Conservation (phyloP, 2,797 vertebrate genomes). For the Aeoliscus strigatus region DNA sequence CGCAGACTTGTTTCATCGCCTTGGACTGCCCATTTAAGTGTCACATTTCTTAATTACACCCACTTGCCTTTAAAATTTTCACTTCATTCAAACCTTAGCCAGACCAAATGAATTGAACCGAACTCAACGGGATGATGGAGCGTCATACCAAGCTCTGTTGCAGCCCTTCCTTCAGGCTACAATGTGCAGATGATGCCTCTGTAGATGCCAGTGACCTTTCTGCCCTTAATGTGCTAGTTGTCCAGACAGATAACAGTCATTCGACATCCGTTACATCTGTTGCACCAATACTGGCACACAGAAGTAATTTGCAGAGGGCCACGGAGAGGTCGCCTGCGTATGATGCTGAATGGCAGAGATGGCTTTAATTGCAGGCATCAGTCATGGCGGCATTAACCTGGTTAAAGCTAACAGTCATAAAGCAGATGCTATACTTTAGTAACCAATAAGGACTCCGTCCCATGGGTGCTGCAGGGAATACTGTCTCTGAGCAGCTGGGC, state of each 20-base stretch:
- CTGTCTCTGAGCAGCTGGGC: slow-evolving; percentile 30
- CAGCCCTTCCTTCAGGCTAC: slow-evolving; percentile 28
- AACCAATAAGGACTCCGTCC: slow-evolving; percentile 44
- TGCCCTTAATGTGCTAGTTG: slow-evolving; percentile 50
- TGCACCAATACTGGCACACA: slow-evolving; percentile 16
- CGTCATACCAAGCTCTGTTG: slow-evolving; percentile 18
- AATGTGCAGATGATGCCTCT: slow-evolving; percentile 35
- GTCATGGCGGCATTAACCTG: slow-evolving; percentile 45
- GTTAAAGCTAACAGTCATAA: slow-evolving; percentile 34
- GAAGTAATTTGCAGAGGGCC: slow-evolving; percentile 6
- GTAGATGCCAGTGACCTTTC: slow-evolving; percentile 39
- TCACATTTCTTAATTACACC: too few relatives aligned
- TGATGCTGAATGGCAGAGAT: slow-evolving; percentile 40
- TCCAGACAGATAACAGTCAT: slow-evolving; percentile 58
- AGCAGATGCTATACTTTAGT: slow-evolving; percentile 21
- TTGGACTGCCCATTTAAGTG: too few relatives aligned
- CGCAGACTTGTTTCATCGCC: too few relatives aligned
- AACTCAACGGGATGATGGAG: slow-evolving; percentile 1
- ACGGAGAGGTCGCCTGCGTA: slow-evolving; percentile 22
- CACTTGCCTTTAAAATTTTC: too few relatives aligned
- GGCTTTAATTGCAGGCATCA: slow-evolving; percentile 56
- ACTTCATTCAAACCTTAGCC: not conserved
- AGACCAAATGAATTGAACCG: slow-evolving; percentile 10
- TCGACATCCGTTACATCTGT: slow-evolving; percentile 42
- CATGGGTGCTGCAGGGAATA: slow-evolving; percentile 22